Evolutionary conservation across 1,140 invertebrate species (phyloP), one percentile per base, ranked within the genome.

Genomic region (Helicorthomorpha holstii): DNA sequence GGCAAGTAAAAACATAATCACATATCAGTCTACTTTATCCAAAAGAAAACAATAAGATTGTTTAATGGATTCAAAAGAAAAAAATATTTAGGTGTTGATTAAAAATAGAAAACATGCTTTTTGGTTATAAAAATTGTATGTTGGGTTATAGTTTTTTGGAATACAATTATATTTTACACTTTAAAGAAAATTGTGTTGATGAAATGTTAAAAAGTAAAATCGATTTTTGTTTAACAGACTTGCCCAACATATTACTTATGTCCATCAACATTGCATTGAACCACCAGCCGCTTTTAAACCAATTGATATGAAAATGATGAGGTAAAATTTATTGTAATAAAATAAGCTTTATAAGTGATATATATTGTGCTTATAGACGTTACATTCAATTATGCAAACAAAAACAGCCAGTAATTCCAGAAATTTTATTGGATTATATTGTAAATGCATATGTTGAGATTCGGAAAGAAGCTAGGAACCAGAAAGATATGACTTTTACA

Each of bases 161-260:
- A n/a, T n/a, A n/a, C n/a, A n/a, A n/a, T n/a, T n/a, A n/a, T n/a
- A n/a, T 34, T 34, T 34, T 7, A 34, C 29, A 22, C 14, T 10
- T 48, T 48, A 10, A 7, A 50, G 3, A 38, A 51, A 48, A 51
- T 16, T 16, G 16, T 23, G 44, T 45, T 10, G 19, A 14, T 7
- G n/a, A 4, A 19, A 7, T 12, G 19, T 19, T 21, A 46, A 46
- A 7, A 10, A 46, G 7, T 46, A 46, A 46, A 22, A 7, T 29
- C 25, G 38, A 22, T n/a, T 34, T 38, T 38, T 54, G 2, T 34
- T 25, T 21, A 27, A 51, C 61, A 80, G 89, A 63, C 70, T 99
- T 46, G 95, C 95, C 43, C 82, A 94, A 64, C 94, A 98, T 64
- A 98, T 99, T 43, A 92, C 95, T 2, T 95, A 93, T 65, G 95